Conservation (phyloP, 2,113 vertebrate genomes). For the Pitta sordida region DNA sequence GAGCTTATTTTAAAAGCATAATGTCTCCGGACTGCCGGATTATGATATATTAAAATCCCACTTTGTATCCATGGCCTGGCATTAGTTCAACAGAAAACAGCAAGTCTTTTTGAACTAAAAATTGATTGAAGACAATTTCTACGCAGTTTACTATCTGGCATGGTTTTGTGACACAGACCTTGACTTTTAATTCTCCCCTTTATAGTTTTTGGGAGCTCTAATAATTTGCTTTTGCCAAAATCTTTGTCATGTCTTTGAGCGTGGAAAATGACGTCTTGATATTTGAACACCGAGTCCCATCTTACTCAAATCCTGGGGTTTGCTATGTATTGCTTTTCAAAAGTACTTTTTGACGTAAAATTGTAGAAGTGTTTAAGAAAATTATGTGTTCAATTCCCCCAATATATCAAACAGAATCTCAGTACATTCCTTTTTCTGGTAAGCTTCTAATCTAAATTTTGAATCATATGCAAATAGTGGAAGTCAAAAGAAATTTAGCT, state of each 20-base stretch:
- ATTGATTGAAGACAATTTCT: neutral
- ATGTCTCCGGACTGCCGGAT: neutral
- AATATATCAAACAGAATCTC: neutral
- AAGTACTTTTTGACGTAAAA: neutral
- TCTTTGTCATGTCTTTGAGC: neutral
- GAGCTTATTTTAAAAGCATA: neutral
- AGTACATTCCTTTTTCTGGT: neutral
- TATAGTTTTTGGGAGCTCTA: neutral
- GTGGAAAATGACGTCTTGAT: neutral
- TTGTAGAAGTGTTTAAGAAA: neutral
- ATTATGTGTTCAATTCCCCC: neutral
- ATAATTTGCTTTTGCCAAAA: neutral
- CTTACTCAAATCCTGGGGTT: neutral
- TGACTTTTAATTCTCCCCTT: neutral
- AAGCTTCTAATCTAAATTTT: constrained; percentile 5
- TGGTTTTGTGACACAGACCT: neutral
- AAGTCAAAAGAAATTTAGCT: constrained; percentile 6
- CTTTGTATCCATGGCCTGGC: neutral
- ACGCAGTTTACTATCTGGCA: neutral
- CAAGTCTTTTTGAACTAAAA: neutral
- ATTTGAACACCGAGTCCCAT: neutral
- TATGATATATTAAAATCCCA: neutral
- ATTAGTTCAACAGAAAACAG: neutral
- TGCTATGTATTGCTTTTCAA: neutral
- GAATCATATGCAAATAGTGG: neutral